phyloP scores from a whole-genome alignment of 2,113 vertebrate species.

The Tragelaphus imberbis region DNA sequence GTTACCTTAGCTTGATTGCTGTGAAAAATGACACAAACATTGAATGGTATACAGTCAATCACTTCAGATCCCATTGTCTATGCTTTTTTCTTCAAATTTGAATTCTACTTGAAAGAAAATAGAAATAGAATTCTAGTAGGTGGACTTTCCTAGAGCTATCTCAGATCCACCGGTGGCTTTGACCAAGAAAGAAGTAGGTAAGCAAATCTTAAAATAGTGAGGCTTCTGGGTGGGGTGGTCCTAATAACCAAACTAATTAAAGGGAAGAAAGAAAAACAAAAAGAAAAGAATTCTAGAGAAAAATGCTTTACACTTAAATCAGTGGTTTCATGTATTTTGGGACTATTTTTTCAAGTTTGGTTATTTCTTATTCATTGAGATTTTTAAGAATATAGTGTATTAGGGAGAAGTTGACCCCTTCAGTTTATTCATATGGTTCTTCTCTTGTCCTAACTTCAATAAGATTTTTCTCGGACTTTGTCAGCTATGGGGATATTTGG shows the following conservation, averaged over 20 bases:
- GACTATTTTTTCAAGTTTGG: not conserved
- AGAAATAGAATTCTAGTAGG: not conserved
- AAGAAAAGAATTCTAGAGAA: not conserved
- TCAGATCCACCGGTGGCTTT: not conserved
- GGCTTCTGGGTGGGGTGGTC: not conserved
- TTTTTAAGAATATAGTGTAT: not conserved
- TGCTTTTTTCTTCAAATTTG: not conserved
- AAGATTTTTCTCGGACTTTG: not conserved
- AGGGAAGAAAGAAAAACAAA: slow-evolving; percentile 9
- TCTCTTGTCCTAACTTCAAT: not conserved
- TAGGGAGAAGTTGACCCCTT: not conserved
- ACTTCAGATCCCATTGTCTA: not conserved
- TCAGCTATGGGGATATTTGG: not conserved
- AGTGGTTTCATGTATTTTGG: slow-evolving; percentile 1
- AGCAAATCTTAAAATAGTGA: not conserved
- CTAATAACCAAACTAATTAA: not conserved
- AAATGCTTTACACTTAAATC: not conserved
- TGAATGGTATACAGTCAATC: not conserved
- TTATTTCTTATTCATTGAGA: not conserved
- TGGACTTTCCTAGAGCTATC: not conserved
- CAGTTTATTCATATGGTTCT: not conserved
- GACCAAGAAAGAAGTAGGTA: not conserved
- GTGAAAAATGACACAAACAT: not conserved
- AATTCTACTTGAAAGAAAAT: not conserved
- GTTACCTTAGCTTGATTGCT: not conserved